Percentiles rank a stretch among this genome's conserved stretches.
These are phyloP conservation scores for Pardosa pseudoannulata DNA, from an alignment of 2,888 invertebrate species.

Conservation along the genomic window DNA sequence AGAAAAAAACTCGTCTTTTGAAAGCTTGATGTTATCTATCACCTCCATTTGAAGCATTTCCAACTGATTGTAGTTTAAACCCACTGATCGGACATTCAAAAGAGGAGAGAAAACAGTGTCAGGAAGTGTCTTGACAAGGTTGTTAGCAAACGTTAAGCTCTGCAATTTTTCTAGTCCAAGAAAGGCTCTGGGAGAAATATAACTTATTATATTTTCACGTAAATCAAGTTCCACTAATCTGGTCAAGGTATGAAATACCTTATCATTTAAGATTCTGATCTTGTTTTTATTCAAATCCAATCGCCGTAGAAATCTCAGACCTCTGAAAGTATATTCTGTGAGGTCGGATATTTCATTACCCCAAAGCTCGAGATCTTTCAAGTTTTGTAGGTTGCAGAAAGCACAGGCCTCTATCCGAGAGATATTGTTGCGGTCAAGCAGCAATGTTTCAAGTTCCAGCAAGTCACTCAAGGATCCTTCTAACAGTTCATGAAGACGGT, in stretches of 20 bases:
- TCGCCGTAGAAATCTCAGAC: conserved; percentile 39
- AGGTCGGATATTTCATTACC: conserved; percentile 54
- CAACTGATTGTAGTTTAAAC: conserved; percentile 50
- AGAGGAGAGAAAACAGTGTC: conserved; percentile 48
- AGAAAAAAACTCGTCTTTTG: conserved; percentile 39
- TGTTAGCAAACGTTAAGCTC: conserved; percentile 39
- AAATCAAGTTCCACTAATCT: conserved; percentile 56
- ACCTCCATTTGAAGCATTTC: conserved; percentile 48
- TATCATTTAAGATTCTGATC: conserved; percentile 49
- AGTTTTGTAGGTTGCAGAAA: conserved; percentile 55
- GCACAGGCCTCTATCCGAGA: conserved; percentile 55
- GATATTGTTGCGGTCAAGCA: conserved; percentile 59
- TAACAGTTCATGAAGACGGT: conserved; percentile 34
- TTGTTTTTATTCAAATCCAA: conserved; percentile 66
- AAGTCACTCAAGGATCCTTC: conserved; percentile 33
- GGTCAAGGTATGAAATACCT: conserved; percentile 49
- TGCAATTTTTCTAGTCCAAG: conserved; percentile 36
- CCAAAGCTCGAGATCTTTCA: conserved; percentile 60
- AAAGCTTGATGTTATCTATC: conserved; percentile 24
- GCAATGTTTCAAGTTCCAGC: conserved; percentile 32
- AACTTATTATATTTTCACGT: conserved; percentile 45
- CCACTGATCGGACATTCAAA: conserved; percentile 27
- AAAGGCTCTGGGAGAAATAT: conserved; percentile 50
- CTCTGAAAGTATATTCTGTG: conserved; percentile 56
- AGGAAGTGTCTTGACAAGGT: conserved; percentile 52